phyloP scores from a whole-genome alignment of 2,888 invertebrate genomes.

The Eupeodes latifasciatus region DNA sequence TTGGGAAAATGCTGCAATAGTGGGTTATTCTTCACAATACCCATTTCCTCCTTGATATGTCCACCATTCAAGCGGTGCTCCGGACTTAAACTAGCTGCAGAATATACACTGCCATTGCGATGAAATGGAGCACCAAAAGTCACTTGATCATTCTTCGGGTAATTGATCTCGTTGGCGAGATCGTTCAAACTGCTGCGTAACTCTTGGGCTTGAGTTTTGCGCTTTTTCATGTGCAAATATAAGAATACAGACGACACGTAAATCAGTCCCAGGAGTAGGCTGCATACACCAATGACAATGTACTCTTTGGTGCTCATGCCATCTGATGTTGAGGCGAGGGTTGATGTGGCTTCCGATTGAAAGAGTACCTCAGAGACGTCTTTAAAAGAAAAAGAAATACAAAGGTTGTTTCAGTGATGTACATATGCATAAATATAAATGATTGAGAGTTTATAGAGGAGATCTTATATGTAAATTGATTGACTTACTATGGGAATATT shows the following conservation, averaged over 20 bases:
- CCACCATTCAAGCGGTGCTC: constrained; percentile 81
- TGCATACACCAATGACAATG: constrained; percentile 92
- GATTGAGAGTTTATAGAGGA: constrained; percentile 8
- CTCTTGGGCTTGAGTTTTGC: constrained; percentile 83
- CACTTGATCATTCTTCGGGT: constrained; percentile 84
- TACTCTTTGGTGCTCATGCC: constrained; percentile 91
- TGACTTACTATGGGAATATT: constrained; percentile 87
- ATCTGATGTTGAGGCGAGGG: constrained; percentile 85
- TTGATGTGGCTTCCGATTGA: constrained; percentile 87
- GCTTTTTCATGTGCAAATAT: constrained; percentile 91
- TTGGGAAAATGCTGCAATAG: constrained; percentile 88
- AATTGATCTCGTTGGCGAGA: constrained; percentile 84
- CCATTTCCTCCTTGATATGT: constrained; percentile 86
- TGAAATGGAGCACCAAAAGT: constrained; percentile 83
- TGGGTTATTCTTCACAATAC: constrained; percentile 92
- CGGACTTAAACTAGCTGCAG: constrained; percentile 80
- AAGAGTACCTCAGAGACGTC: constrained; percentile 93
- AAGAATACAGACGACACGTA: constrained; percentile 94
- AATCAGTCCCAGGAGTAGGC: constrained; percentile 92
- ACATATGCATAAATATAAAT: not conserved
- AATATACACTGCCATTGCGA: constrained; percentile 83
- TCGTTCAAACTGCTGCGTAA: constrained; percentile 81
- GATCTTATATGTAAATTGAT: constrained; percentile 61
- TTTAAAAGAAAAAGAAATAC: constrained; percentile 80
- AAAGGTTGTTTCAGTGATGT: constrained; percentile 25